Percentiles rank a stretch among this genome's conserved stretches.
phyloP scores from a whole-genome alignment of 2,797 vertebrate genomes.

The Delichon dasypus region DNA sequence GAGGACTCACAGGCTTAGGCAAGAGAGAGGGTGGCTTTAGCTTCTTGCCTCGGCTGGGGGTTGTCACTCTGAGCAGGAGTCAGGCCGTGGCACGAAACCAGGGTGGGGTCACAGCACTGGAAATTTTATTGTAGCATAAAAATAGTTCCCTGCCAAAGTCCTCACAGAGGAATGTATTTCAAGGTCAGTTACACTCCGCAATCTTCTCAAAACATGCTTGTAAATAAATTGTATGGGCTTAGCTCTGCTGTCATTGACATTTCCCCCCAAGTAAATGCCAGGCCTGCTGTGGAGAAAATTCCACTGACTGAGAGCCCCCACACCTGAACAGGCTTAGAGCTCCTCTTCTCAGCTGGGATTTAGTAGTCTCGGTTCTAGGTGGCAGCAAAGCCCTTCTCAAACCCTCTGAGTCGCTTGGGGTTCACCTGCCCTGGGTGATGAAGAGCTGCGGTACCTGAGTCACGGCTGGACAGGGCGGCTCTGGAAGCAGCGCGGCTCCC shows the following conservation, averaged over 20 bases:
- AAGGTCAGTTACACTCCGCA: neutral
- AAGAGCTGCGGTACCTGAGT: neutral
- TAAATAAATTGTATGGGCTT: neutral
- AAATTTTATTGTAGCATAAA: neutral
- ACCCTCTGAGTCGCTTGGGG: neutral
- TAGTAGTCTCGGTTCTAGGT: constrained; percentile 46
- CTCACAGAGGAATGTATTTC: neutral
- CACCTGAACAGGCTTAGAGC: neutral
- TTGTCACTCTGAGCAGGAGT: neutral
- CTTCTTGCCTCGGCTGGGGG: neutral
- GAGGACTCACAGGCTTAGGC: neutral
- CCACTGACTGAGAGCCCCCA: neutral
- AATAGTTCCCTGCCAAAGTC: neutral
- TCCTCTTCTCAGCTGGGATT: constrained; percentile 1
- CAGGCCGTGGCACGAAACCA: neutral
- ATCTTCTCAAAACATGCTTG: neutral
- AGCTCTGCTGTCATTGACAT: neutral
- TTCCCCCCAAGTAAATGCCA: neutral
- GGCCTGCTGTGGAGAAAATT: neutral
- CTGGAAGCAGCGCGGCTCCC: neutral
- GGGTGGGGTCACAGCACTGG: neutral
- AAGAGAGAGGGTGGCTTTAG: neutral
- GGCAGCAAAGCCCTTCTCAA: constrained; percentile 61
- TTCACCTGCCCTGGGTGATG: neutral
- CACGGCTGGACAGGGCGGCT: neutral